Evolutionary conservation across 2,888 invertebrate genomes (phyloP), one percentile per base, ranked within the genome.

Genomic region (Xanthia togata): DNA sequence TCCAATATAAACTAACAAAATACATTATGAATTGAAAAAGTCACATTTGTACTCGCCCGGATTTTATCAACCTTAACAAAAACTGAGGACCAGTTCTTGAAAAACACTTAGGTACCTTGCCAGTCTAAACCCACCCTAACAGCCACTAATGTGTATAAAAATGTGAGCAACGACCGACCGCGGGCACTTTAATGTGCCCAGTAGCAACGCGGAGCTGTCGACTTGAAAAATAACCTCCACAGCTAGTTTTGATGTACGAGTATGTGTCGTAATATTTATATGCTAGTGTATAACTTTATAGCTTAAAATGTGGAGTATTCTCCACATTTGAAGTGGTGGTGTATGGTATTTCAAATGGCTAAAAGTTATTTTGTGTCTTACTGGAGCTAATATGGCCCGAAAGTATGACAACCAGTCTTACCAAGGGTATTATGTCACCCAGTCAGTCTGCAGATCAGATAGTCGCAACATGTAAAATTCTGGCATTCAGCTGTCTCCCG

Each of bases 111-210:
- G n/a, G n/a, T 38, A 63, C 14, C 35, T 1, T 17, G 12, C 41
- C 50, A 41, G 50, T 86, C 23, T 75, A 73, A 26, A 26, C 26
- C 14, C 12, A 1, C 55, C 84, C 74, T 75, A 31, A 71, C 35
- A 78, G 2, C 20, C 59, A 74, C 81, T 84, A 86, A 86, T 76
- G 78, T 81, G 76, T 85, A 83, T 81, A 81, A 85, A 86, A 85
- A 86, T 84, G 70, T 73, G 57, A 63, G 38, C 62, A 67, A 14
- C 75, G 72, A 65, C 74, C 76, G 53, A 67, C 55, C 50, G 53
- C 31, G 65, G 71, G 62, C 73, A 86, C 70, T 76, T 70, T 80
- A 83, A 84, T 81, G 81, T 72, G 69, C 55, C 23, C 64, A 31
- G 62, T 26, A 60, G 47, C 69, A 55, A 35, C 70, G 31, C 60